Base-by-base conservation (phyloP, 2,797 vertebrate species). In the Notolabrus celidotus region DNA sequence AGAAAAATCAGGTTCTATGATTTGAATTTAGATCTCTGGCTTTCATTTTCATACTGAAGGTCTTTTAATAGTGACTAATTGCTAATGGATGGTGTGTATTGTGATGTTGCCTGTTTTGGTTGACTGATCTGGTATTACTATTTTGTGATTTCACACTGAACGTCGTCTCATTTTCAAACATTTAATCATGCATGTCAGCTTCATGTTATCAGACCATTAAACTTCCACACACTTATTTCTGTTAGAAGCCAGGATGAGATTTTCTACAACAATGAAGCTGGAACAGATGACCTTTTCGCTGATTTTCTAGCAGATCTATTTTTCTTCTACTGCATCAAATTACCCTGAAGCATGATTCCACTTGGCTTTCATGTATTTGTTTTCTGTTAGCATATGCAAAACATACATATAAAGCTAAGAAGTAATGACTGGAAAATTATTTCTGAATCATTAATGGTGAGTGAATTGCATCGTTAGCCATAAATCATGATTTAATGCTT, bases 401-500 rank as follows among this genome's bases (percentile, higher is more conserved):
- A 73, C 45, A 56, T 27, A 41, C 60, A 60, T 23, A 46, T 6
- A 53, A n/a, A 29, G 10, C 31, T 41, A 42, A 49, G 12, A 46
- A 70, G 49, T 31, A 68, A 79, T 36, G 0, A 65, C 34, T 33
- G 47, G 42, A 55, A 77, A 65, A 67, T 60, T 39, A 38, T 22
- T 53, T 52, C 39, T 59, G 45, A 64, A 57, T 74, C 33, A 70
- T 62, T 65, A 71, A 67, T 53, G 15, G n/a, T 36, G 19, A 67
- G 36, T 20, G 2, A 71, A 51, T 57, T 33, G 8, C 54, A 20
- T 69, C 14, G 70, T 77, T 77, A 70, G 50, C 22, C 16, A 56
- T 70, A 60, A 77, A 75, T 77, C 58, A 62, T 10, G 25, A 64
- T 47, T 76, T 5, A 36, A 68, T 0, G 0, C 51, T 57, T 79